Evolutionary conservation across 2,797 vertebrate species (phyloP), one percentile per base, ranked within the genome.

Genomic region (Falco concolor): DNA sequence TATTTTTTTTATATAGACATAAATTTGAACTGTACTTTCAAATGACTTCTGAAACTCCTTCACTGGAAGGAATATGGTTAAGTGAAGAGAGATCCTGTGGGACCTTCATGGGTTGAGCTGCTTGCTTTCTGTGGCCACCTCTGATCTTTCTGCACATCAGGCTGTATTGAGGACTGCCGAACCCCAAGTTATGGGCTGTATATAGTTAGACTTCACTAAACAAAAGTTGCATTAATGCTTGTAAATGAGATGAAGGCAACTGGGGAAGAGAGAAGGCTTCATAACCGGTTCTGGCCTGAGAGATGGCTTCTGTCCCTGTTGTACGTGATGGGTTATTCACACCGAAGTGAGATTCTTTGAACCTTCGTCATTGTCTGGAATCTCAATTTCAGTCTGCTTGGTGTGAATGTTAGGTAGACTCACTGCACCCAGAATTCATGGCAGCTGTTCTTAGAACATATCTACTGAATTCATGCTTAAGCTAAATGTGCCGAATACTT

Each of bases 381-480:
- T 67, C 56, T 49, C 14, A 4, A 0, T 18, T 67, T 50, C 32
- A 4, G 23, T 34, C 34, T 1, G 0, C 8, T 1, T 32, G 50
- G 63, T 0, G 1, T 34, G 57, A 60, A 2, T 3, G 14, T 25
- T 3, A 5, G 28, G 21, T 27, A 1, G 2, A 0, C 23, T 32
- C 8, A 0, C 27, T 42, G 64, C 69, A 49, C 81, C 36, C 50
- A 8, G 0, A 25, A 5, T 13, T 12, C 6, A 3, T 13, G 47
- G 44, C 47, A 57, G 24, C 63, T 11, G 23, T 19, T 47, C 32
- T 84, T 42, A 10, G 49, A 24, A 1, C 25, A 7, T 0, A 0
- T 12, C 4, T 22, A 3, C 38, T 47, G 76, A 20, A 16, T 4
- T 10, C 8, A 1, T 57, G n/a, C 34, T 42, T 7, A 3, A 6